Evolutionary conservation across 2,888 invertebrate species (phyloP).

Genomic region (Epinotia brunnichana): DNA sequence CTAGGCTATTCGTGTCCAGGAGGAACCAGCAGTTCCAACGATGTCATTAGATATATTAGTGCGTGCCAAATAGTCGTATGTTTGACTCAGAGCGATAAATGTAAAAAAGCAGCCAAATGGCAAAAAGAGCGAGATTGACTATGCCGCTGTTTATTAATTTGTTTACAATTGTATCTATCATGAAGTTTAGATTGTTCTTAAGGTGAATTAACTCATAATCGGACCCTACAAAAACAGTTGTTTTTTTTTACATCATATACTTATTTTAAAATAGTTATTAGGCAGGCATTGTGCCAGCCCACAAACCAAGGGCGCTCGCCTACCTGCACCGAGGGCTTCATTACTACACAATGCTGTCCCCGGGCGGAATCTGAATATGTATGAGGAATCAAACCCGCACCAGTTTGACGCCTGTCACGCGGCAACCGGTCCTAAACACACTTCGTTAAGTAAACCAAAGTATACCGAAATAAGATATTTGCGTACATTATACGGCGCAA

Average conservation of each 20-base stretch:
- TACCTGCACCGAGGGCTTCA: constrained; percentile 49
- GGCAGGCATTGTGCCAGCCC: not conserved
- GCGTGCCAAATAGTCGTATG: not conserved
- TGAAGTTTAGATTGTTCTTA: too few relatives aligned
- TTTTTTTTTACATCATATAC: not conserved
- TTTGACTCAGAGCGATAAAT: not conserved
- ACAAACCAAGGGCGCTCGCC: constrained; percentile 9
- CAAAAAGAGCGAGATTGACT: too few relatives aligned
- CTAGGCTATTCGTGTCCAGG: too few relatives aligned
- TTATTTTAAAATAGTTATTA: not conserved
- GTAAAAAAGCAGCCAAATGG: too few relatives aligned
- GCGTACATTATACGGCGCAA: constrained; percentile 24
- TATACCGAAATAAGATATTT: constrained; percentile 37
- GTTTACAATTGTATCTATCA: too few relatives aligned
- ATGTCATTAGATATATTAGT: too few relatives aligned
- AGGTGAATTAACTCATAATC: too few relatives aligned
- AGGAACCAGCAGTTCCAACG: too few relatives aligned
- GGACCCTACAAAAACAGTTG: too few relatives aligned
- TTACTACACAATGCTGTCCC: constrained; percentile 54
- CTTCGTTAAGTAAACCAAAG: constrained; percentile 38
- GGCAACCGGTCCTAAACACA: constrained; percentile 40
- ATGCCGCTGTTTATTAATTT: too few relatives aligned
- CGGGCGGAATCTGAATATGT: constrained; percentile 65
- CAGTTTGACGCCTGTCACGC: constrained; percentile 64
- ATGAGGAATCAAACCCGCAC: constrained; percentile 66